phyloP scores from a whole-genome alignment of 1,140 invertebrate species.

The Eriosoma lanigerum region DNA sequence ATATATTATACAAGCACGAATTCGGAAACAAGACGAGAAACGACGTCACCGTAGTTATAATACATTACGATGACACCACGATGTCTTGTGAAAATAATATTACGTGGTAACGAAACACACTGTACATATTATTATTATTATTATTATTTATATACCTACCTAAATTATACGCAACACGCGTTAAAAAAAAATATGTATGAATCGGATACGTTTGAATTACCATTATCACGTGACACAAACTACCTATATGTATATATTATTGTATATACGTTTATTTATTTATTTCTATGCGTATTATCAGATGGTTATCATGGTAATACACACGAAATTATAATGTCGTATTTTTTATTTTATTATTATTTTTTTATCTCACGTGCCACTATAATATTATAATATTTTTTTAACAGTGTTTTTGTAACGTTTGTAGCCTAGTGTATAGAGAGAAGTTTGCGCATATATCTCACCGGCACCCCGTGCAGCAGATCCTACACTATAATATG shows the following conservation, averaged over 20 bases:
- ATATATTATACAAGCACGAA: no score
- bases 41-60: no score
- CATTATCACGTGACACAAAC: not conserved
- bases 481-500: no score
- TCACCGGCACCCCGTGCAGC: not conserved
- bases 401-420: no score
- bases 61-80: no score
- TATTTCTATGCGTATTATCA: not conserved
- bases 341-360: not conserved
- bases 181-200: constrained; percentile 13
- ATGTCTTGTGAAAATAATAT: no score
- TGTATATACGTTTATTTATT: not conserved
- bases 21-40: no score
- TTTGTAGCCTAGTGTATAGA: not conserved
- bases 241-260: not conserved
- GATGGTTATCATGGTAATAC: not conserved
- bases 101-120: no score
- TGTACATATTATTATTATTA: no score
- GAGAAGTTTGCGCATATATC: not conserved
- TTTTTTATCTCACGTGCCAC: not conserved
- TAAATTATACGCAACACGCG: no score
- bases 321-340: constrained; percentile 23
- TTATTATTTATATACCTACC: no score
- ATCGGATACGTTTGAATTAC: constrained; percentile 15
- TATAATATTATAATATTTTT: not conserved